Evolutionary conservation across 2,888 invertebrate species (phyloP), one percentile per base, ranked within the genome.

Genomic region (Agapostemon virescens): DNA sequence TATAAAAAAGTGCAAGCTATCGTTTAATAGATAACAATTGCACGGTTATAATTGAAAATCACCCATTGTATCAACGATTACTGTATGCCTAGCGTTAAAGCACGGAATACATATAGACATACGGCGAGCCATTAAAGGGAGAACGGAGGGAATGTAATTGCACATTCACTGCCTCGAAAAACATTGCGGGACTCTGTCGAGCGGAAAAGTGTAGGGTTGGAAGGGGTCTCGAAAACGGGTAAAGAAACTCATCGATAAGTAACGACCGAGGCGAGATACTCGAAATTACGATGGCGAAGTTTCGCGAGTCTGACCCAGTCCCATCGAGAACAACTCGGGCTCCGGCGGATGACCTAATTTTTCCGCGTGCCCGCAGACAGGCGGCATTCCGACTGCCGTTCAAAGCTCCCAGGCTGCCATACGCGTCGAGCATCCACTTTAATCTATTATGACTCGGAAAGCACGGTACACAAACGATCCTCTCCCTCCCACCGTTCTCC

Each of bases 361-460:
- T 72, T 72, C 61, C 72, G 64, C 72, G 72, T 72, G 72, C 72
- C 64, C 72, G 63, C 72, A 72, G 72, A 72, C 72, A 30, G 61
- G 20, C 63, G 36, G 63, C 63, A 63, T 63, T 63, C 63, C 63
- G 26, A 20, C 58, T 72, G 63, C 64, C 36, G 72, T 64, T 72
- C 64, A 49, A 45, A 45, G 45, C 64, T 64, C 72, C 64, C 45
- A 63, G 20, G 61, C 61, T 63, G 45, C 63, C 64, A 72, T 72
- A 63, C 61, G 33, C 71, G 71, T 63, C 63, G 71, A 72, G 71
- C 71, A 72, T 72, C 72, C 72, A 64, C 72, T 72, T 72, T 72
- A 72, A 72, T 72, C 72, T 64, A 72, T 72, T 72, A 72, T 63
- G 72, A 64, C 72, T 72, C 45, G 30, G 64, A 63, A 72, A 64